Evolutionary conservation across 1,140 invertebrate genomes (phyloP), one percentile per base, ranked within the genome.

Genomic region (Venustaconcha ellipsiformis): DNA sequence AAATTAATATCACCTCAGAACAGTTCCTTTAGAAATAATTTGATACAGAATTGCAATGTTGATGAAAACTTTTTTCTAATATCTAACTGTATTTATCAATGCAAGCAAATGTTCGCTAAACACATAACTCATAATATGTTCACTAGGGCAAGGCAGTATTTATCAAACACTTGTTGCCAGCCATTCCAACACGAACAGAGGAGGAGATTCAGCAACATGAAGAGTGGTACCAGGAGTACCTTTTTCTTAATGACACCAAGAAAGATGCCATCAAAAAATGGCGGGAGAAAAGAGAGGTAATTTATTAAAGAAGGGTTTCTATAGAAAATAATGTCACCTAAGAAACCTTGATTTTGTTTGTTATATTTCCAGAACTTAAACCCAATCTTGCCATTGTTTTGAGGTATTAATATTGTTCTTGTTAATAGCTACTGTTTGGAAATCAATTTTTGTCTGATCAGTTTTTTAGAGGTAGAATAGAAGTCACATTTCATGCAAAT

Each of bases 261-360:
- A 89, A 89, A 82, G 84, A 88, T 77, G 86, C 87, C 20, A 89
- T 90, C 60, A 83, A 84, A 72, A 83, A 84, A 74, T 90, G 89
- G 89, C 83, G 85, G 67, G 80, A 85, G 63, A 82, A 80, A 71
- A 89, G 85, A 78, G 84, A 88, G 84, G 89, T 90, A 71, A 68
- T 26, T 18, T 63, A 56, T 48, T 48, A 48, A 48, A 48, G 37
- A 48, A 48, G 4, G 37, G 37, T 48, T 48, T 48, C 37, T 48
- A 8, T 48, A 48, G 37, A 48, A 48, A 6, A 11, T 48, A 48
- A 48, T 48, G 37, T 48, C 37, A 48, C 37, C 37, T 48, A 48
- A 48, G 11, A 48, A 8, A 48, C 6, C 37, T 48, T 48, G 37
- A 48, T 48, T 48, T 0, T 48, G 37, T 11, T 48, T 11, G 6